Evolutionary conservation across 2,113 vertebrate genomes (phyloP), one percentile per base, ranked within the genome.

Genomic region (Ornithorhynchus anatinus): DNA sequence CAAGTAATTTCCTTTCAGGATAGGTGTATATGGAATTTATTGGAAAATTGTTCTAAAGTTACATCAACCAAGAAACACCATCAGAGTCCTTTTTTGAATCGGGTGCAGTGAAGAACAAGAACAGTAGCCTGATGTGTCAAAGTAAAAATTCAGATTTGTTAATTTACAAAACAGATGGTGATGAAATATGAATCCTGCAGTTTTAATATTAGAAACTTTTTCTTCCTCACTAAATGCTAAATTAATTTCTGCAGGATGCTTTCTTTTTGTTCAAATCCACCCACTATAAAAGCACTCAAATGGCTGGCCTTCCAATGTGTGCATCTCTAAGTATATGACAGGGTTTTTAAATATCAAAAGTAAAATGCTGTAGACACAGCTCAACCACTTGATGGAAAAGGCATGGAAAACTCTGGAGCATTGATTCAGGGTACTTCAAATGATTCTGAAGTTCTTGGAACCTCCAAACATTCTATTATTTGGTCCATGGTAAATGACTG

Each of bases 221-320:
- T 70, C 37, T 58, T 60, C 36, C 40, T 63, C 72, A 23, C 27
- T 33, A 5, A 74, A 44, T 66, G 8, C 3, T 19, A 43, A 38
- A 25, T 44, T 52, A 50, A 61, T 57, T 25, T 1, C 44, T 19
- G 56, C 29, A 69, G 17, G 27, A n/a, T n/a, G n/a, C n/a, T n/a
- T n/a, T n/a, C n/a, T 61, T 59, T 64, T 39, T 69, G 29, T 39
- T 69, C 36, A n/a, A 38, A 52, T 33, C 17, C 16, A 59, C 38
- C n/a, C n/a, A 52, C 48, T 17, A n/a, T 33, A 33, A 82, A 44
- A 63, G 36, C 51, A 56, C 38, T 53, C 51, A 54, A n/a, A 64
- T 3, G 59, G 15, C 10, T 17, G 40, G 20, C 19, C 20, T 60
- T 68, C 29, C 20, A 44, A 56, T 45, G 50, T 59, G 20, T 75